Base-by-base conservation (phyloP, 2,797 vertebrate genomes). In the Falco naumanni region DNA sequence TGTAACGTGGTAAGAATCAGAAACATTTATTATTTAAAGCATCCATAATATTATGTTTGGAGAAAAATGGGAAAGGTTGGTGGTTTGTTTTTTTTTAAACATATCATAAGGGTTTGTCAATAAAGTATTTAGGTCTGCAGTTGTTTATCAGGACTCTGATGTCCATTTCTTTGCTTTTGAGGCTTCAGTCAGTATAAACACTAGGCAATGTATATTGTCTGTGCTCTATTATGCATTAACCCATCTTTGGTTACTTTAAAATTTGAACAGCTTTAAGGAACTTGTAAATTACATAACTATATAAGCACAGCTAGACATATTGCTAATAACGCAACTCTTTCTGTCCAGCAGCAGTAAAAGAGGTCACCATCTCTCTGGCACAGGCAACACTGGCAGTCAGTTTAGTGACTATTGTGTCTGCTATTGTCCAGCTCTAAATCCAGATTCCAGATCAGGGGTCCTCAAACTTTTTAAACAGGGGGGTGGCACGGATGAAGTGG, bases 321-420 rank as follows among this genome's bases (percentile, higher is more conserved):
- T 39, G 45, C 6, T 50, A 25, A 72, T 34, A 19, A 56, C 50
- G 9, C 21, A 39, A 13, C 8, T 53, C 8, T 22, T 48, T 29
- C 9, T 5, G 0, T 39, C 37, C 4, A 76, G 53, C 34, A 70
- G 39, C n/a, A 80, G 6, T 17, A 16, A 59, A 16, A 2, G 8
- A 56, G 37, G 22, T 66, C 53, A 25, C 31, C 12, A 3, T 63
- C 43, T 60, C 68, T 22, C 63, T 57, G 45, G 84, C 57, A 24
- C 0, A 0, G n/a, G 9, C 4, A 2, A 2, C 0, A 1, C 10
- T 51, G 56, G 64, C 54, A 84, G 11, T 37, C 39, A 47, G 65
- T 3, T 31, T 3, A 31, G 63, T 33, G 26, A 25, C 61, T 87
- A 2, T 87, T 94, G 84, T 92, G 5, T 45, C 65, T 95, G 10